A percentile compares a stretch with the other conserved stretches of the same genome.
Conservation (phyloP, 2,888 invertebrate species). For the Acanthopleura granulata region DNA sequence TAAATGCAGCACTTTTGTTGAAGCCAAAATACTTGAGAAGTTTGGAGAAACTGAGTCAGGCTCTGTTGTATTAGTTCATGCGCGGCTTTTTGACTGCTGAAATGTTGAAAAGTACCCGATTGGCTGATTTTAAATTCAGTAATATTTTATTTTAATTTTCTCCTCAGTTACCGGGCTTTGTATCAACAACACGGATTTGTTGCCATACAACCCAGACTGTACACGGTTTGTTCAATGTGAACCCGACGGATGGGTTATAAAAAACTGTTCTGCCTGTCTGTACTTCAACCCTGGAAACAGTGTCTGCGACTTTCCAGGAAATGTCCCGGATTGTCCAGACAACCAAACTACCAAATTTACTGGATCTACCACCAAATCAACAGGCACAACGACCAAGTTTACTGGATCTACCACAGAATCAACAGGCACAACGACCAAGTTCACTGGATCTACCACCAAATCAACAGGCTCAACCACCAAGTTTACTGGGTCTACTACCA, state of each 20-base stretch:
- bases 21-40: no score
- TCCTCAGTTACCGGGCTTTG: neutral
- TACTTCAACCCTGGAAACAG: neutral
- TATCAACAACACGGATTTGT: neutral
- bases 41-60: no score
- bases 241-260: neutral
- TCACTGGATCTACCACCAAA: neutral
- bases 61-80: no score
- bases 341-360: neutral
- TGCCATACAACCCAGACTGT: constrained; percentile 10
- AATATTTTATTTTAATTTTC: neutral
- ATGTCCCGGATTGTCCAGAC: neutral
- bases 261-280: neutral
- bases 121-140: neutral
- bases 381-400: neutral
- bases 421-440: neutral
- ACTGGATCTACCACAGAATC: neutral
- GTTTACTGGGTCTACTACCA: neutral
- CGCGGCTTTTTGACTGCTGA: no score
- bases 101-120: neutral
- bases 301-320: neutral
- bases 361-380: neutral
- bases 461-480: neutral
- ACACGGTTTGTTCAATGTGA: neutral
- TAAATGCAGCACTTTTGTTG: no score